Evolutionary conservation across 2,888 invertebrate species (phyloP).

Genomic region (Stenotaenia linearis): DNA sequence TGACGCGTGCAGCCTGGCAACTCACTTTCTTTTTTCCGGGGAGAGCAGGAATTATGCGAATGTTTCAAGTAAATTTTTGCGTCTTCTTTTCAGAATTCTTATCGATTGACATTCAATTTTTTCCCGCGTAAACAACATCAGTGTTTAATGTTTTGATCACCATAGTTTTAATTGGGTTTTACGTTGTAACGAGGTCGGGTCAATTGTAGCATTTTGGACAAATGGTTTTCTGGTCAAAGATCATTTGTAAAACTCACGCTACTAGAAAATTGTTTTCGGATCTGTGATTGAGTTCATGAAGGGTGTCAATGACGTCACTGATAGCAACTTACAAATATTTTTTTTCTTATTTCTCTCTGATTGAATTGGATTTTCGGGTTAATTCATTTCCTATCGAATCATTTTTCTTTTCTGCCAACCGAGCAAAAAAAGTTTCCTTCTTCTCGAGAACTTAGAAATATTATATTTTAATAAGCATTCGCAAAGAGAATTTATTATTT

Average conservation of each 20-base stretch:
- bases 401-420: background rate
- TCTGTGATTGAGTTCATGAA: slow-evolving; percentile 26
- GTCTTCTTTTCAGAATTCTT: background rate
- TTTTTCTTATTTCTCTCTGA: background rate
- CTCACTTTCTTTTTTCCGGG: background rate
- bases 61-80: background rate
- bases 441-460: background rate
- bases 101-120: background rate
- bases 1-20: slow-evolving; percentile 21
- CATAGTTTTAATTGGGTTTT: background rate
- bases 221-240: slow-evolving; percentile 20
- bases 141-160: background rate
- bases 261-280: slow-evolving; percentile 22
- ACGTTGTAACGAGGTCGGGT: background rate
- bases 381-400: slow-evolving; percentile 8
- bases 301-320: slow-evolving; percentile 23
- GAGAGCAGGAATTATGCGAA: background rate
- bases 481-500: background rate
- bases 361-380: slow-evolving; percentile 26
- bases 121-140: background rate
- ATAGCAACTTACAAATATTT: slow-evolving; percentile 13
- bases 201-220: slow-evolving; percentile 22
- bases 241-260: slow-evolving; percentile 21
- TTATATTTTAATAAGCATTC: background rate
- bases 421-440: background rate